phyloP scores from a whole-genome alignment of 2,113 vertebrate species.

The Grammomys surdaster region DNA sequence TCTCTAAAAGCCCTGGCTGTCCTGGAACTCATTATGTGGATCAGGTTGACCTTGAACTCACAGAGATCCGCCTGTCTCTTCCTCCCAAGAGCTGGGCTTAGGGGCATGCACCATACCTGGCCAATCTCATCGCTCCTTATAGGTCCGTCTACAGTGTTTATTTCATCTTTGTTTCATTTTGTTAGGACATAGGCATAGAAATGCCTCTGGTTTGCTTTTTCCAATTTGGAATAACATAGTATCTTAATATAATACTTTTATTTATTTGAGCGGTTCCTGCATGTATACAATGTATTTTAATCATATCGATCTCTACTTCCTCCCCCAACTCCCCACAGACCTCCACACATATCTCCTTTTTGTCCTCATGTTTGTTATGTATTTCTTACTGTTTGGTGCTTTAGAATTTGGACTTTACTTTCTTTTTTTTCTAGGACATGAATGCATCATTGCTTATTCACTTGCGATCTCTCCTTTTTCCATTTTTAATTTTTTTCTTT shows the following conservation, averaged over 20 bases:
- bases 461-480: neutral
- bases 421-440: neutral
- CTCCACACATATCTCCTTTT: neutral
- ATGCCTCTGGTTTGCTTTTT: neutral
- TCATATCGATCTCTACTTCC: neutral
- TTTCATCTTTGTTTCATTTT: neutral
- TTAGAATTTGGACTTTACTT: neutral
- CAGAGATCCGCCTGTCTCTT: neutral
- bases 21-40: neutral
- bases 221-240: neutral
- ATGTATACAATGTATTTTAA: neutral
- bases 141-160: neutral
- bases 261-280: neutral
- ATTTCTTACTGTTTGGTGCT: neutral
- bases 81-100: neutral
- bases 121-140: neutral
- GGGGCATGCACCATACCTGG: neutral
- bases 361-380: neutral
- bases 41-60: neutral
- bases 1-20: neutral
- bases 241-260: neutral
- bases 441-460: neutral
- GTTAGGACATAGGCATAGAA: neutral
- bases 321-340: neutral
- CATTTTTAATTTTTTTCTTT: neutral